Evolutionary conservation across 1,140 invertebrate species (phyloP).

Genomic region (Heliconius himera): DNA sequence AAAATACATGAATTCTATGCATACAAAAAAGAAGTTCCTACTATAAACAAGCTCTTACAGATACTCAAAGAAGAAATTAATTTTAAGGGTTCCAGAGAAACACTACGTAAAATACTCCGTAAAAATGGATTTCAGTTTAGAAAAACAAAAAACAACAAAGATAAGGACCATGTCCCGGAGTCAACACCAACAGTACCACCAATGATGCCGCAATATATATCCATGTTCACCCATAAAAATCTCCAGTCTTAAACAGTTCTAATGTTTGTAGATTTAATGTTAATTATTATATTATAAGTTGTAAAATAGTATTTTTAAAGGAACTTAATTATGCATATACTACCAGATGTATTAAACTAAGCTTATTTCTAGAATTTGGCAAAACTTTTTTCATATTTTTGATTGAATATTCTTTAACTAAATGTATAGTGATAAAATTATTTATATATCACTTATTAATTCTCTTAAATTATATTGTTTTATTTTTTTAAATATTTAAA

Average conservation of each 20-base stretch:
- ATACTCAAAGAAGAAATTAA: slow-evolving; percentile 75
- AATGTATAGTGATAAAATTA: too few species aligned
- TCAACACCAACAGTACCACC: slow-evolving; percentile 61
- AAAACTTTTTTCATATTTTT: not conserved
- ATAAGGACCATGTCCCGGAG: slow-evolving; percentile 65
- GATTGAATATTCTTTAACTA: not conserved
- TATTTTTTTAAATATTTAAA: too few species aligned
- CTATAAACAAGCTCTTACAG: slow-evolving; percentile 72
- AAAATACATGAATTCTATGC: slow-evolving; percentile 77
- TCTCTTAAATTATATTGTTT: not conserved
- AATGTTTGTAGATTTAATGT: not conserved
- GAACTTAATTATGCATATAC: not conserved
- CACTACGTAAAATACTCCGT: slow-evolving; percentile 68
- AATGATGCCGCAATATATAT: slow-evolving; percentile 71
- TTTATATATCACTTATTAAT: not conserved
- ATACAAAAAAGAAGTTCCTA: slow-evolving; percentile 76
- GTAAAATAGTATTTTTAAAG: slow-evolving; percentile 10
- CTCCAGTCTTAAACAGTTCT: slow-evolving; percentile 59
- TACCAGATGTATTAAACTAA: not conserved
- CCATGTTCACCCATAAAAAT: slow-evolving; percentile 73
- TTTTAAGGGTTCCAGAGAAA: slow-evolving; percentile 73
- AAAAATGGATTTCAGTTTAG: slow-evolving; percentile 76
- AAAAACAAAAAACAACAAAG: slow-evolving; percentile 73
- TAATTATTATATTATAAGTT: slow-evolving; percentile 3
- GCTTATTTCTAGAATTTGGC: not conserved